Evolutionary conservation across 37 sponge, comb jelly and placozoan species (phyloP).

Genomic region (Dysidea cf. avara): DNA sequence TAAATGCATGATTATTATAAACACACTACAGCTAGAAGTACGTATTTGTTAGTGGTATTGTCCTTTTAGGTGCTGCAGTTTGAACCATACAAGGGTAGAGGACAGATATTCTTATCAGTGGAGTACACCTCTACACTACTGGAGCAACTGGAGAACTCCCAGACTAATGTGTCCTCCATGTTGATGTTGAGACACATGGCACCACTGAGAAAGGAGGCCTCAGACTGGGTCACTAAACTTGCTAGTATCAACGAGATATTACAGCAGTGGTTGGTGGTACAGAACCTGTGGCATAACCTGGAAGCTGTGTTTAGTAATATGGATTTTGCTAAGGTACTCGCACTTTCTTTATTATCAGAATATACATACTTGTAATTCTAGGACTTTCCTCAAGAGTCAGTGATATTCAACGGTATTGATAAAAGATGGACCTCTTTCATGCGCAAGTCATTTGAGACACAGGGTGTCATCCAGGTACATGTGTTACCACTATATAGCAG

Average conservation of each 20-base stretch:
- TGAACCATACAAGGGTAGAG: constrained; percentile 59
- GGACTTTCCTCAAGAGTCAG: constrained; percentile 78
- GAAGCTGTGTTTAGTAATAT: constrained; percentile 79
- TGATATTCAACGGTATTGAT: constrained; percentile 60
- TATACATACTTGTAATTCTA: constrained; percentile 1
- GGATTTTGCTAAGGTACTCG: constrained; percentile 23
- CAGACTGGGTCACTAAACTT: constrained; percentile 82
- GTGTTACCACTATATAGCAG: background rate
- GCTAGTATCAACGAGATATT: constrained; percentile 67
- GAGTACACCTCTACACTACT: constrained; percentile 70
- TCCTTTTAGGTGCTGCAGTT: constrained; percentile 51
- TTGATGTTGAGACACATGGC: constrained; percentile 67
- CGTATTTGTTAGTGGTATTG: too few relatives aligned
- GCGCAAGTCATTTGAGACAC: constrained; percentile 48
- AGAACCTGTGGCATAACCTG: constrained; percentile 81
- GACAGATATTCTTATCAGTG: constrained; percentile 49
- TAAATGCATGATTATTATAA: too few relatives aligned
- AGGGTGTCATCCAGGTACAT: constrained; percentile 66
- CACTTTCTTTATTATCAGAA: background rate
- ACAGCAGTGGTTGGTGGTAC: constrained; percentile 84
- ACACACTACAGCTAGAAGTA: too few relatives aligned
- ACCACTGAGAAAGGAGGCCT: constrained; percentile 74
- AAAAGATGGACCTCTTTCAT: constrained; percentile 76
- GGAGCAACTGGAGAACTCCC: constrained; percentile 82
- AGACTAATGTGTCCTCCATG: constrained; percentile 76